A percentile compares a stretch with the other conserved stretches of the same genome.
Conservation (phyloP, 2,113 vertebrate genomes). For the Microtus ochrogaster region DNA sequence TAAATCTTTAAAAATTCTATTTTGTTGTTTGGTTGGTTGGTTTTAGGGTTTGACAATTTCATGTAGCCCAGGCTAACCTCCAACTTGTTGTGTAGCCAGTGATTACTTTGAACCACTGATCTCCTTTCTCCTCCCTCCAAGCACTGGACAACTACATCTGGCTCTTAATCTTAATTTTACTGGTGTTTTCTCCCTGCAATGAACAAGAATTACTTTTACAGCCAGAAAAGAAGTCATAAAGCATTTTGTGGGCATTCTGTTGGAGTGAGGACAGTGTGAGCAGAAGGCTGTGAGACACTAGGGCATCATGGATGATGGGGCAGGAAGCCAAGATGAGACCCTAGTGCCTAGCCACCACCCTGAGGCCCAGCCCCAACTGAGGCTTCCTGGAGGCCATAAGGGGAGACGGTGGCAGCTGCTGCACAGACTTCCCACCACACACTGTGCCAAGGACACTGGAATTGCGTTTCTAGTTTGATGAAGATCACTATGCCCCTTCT, state of each 20-base stretch:
- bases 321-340: not conserved
- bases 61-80: not conserved
- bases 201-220: conserved; percentile 26
- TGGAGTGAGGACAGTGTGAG: not conserved
- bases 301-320: not conserved
- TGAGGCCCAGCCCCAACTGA: not conserved
- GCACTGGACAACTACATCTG: not conserved
- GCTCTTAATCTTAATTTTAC: conserved; percentile 16
- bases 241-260: not conserved
- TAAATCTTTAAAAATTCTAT: too few relatives aligned
- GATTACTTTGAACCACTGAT: not conserved
- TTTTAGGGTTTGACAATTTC: not conserved
- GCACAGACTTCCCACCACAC: fast-evolving
- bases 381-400: not conserved
- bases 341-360: not conserved
- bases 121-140: not conserved
- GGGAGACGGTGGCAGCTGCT: not conserved
- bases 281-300: not conserved
- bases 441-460: not conserved
- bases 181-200: not conserved
- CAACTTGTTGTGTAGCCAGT: not conserved
- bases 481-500: not conserved
- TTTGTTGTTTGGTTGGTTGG: not conserved
- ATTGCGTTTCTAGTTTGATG: not conserved
- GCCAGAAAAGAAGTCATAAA: not conserved